These are phyloP conservation scores for Pinna nobilis DNA, from an alignment of 1,140 invertebrate species.

Conservation along the genomic window DNA sequence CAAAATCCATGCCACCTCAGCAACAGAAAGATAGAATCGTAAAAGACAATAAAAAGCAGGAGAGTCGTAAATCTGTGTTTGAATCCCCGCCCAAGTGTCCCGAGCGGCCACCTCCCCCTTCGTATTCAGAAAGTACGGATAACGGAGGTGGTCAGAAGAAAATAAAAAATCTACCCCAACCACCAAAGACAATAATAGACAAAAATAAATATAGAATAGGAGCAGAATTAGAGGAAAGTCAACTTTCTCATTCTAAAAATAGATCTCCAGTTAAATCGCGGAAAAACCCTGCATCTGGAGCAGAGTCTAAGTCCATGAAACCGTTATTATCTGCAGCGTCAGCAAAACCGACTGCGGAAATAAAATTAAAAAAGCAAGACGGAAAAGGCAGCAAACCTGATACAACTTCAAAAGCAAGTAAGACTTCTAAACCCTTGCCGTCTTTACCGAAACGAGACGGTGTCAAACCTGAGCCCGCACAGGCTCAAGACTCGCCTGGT, in stretches of 20 bases:
- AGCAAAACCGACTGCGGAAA: not conserved
- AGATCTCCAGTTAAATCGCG: not conserved
- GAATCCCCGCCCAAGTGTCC: slow-evolving; percentile 29
- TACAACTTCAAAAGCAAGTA: not conserved
- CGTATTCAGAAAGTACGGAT: not conserved
- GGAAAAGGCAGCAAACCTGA: slow-evolving; percentile 8
- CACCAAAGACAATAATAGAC: not conserved
- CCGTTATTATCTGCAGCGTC: not conserved
- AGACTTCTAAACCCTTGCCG: slow-evolving; percentile 5
- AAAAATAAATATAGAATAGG: not conserved
- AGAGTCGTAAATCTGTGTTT: slow-evolving; percentile 23
- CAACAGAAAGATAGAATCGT: slow-evolving; percentile 16
- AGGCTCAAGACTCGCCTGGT: slow-evolving; percentile 17
- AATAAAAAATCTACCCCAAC: too few species aligned
- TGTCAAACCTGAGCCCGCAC: not conserved
- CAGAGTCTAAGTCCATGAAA: not conserved
- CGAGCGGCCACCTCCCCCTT: slow-evolving; percentile 34
- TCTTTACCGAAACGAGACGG: not conserved
- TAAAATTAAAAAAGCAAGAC: not conserved
- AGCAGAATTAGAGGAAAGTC: not conserved
- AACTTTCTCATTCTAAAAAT: slow-evolving; percentile 6
- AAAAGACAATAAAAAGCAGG: slow-evolving; percentile 11
- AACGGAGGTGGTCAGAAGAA: not conserved
- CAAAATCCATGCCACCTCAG: slow-evolving; percentile 36
- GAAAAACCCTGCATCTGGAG: slow-evolving; percentile 2